Evolutionary conservation across 1,140 invertebrate genomes (phyloP).

Genomic region (Lordiphosa clarofinis): DNA sequence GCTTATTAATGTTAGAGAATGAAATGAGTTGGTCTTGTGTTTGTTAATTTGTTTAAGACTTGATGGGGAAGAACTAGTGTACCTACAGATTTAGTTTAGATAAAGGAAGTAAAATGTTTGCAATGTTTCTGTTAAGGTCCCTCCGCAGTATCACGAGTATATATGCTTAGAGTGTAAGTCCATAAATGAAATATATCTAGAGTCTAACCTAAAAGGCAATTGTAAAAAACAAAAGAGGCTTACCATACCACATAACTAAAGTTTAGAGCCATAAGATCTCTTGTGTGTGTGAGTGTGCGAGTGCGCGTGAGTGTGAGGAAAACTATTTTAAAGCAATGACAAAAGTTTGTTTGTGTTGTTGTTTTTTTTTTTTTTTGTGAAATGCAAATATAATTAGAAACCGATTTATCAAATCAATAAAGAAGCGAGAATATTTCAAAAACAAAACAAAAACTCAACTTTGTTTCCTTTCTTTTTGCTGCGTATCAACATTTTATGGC

Average conservation of each 20-base stretch:
- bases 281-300: no score
- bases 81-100: slow-evolving; percentile 1
- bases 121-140: slow-evolving; percentile 29
- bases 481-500: slow-evolving; percentile 57
- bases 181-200: slow-evolving; percentile 17
- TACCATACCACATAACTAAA: neutral
- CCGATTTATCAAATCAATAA: slow-evolving; percentile 3
- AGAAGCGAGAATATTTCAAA: slow-evolving; percentile 35
- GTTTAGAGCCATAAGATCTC: slow-evolving; percentile 6
- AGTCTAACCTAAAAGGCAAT: slow-evolving; percentile 22
- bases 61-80: no score
- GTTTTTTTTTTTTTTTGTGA: slow-evolving; percentile 45
- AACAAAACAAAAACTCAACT: slow-evolving; percentile 9
- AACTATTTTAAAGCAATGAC: slow-evolving; percentile 69
- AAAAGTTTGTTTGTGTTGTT: slow-evolving; percentile 39
- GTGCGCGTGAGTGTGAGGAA: slow-evolving; percentile 6
- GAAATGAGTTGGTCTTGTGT: slow-evolving; percentile 9
- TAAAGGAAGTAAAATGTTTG: slow-evolving; percentile 22
- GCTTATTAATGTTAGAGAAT: slow-evolving; percentile 67
- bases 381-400: no score
- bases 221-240: slow-evolving; percentile 3
- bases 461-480: no score
- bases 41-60: slow-evolving; percentile 31
- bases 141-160: slow-evolving; percentile 24
- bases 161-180: slow-evolving; percentile 17